Evolutionary conservation across 2,797 vertebrate species (phyloP), one percentile per base, ranked within the genome.

Genomic region (Margarornis squamiger): DNA sequence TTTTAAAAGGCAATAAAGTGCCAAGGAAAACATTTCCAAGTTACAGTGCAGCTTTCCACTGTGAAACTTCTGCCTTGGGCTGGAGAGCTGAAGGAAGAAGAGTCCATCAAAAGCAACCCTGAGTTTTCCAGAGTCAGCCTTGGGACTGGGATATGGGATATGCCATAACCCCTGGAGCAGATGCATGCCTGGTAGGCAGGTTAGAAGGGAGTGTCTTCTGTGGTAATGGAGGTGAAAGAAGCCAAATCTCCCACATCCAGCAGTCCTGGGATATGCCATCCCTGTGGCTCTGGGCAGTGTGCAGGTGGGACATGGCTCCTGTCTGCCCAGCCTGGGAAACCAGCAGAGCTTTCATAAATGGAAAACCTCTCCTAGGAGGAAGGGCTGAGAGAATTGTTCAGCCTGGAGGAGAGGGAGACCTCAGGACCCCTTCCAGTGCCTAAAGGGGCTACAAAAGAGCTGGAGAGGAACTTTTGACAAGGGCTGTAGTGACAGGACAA

Each of bases 221-320:
- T 24, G 62, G 32, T 34, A 41, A 3, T 3, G 18, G 77, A 72
- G 58, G 7, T 0, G 7, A 70, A 21, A 72, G 51, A 70, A 83
- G 54, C 32, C 77, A 17, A 2, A 11, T 21, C 8, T 52, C 5
- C 49, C 20, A 6, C 2, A 15, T 10, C 22, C 77, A 74, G 49
- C n/a, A 54, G 3, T 4, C 22, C 55, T 8, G 57, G 46, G 41
- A 7, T 6, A 3, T 1, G 5, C 18, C 45, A 73, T 17, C 38
- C 29, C 24, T 0, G 4, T 23, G 23, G 22, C n/a, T n/a, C 29
- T 7, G 14, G 49, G 58, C 38, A 14, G 0, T 0, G 1, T 8
- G 32, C 18, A 30, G 6, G 3, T 32, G 48, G 21, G 74, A 74
- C 8, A 1, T 23, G 45, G 49, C 8, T 80, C 46, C 54, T 65